Evolutionary conservation across 2,888 invertebrate species (phyloP).

Genomic region (Brenthis daphne): DNA sequence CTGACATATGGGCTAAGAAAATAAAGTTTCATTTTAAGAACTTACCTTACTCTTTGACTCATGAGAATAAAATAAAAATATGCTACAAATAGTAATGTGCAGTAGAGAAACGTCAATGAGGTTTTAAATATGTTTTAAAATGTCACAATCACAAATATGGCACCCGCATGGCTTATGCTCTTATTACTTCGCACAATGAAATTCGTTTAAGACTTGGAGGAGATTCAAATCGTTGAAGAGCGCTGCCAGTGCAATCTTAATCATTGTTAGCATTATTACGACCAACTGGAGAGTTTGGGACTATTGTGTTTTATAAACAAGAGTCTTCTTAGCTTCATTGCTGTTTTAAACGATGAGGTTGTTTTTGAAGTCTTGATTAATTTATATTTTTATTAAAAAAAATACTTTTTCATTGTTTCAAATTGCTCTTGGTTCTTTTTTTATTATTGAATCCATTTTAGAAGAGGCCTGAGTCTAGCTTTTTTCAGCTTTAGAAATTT

Average conservation of each 20-base stretch:
- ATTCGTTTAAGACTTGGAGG: slow-evolving; percentile 72
- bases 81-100: too few species aligned
- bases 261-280: slow-evolving; percentile 61
- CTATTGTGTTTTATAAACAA: slow-evolving; percentile 19
- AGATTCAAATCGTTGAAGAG: slow-evolving; percentile 60
- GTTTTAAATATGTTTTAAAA: slow-evolving; percentile 4
- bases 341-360: slow-evolving; percentile 5
- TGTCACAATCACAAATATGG: slow-evolving; percentile 13
- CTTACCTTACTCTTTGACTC: too few species aligned
- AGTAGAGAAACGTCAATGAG: too few species aligned
- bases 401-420: not conserved
- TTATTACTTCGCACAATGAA: slow-evolving; percentile 66
- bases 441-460: slow-evolving; percentile 9
- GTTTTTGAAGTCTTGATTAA: slow-evolving; percentile 1
- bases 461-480: not conserved
- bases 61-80: too few species aligned
- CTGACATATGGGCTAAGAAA: not conserved
- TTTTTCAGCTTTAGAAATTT: slow-evolving; percentile 16
- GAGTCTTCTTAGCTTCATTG: slow-evolving; percentile 5
- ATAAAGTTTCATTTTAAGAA: not conserved
- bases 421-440: not conserved
- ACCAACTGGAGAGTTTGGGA: slow-evolving; percentile 41
- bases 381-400: slow-evolving; percentile 2
- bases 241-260: slow-evolving; percentile 57
- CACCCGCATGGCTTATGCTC: slow-evolving; percentile 38